These are phyloP conservation scores for Whitmania pigra DNA, from an alignment of 1,140 invertebrate species.

Conservation along the genomic window DNA sequence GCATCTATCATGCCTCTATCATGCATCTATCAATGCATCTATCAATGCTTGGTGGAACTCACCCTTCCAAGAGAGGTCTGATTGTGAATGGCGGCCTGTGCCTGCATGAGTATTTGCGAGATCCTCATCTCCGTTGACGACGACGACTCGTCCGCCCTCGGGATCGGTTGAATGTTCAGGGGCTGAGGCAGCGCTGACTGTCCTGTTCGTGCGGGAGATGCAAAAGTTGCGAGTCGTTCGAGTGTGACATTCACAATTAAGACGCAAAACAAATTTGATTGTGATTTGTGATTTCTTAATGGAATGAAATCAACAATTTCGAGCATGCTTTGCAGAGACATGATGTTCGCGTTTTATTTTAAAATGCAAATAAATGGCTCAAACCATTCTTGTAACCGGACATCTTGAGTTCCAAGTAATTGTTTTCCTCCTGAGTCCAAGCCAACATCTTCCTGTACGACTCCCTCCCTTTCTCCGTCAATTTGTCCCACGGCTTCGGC, in stretches of 20 bases:
- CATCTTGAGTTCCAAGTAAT: constrained; percentile 49
- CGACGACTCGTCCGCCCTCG: neutral
- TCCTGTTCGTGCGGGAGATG: neutral
- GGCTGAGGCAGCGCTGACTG: neutral
- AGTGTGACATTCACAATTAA: neutral
- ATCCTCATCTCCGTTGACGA: constrained; percentile 69
- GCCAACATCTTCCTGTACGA: constrained; percentile 98
- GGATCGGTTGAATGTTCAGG: neutral
- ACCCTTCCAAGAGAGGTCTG: constrained; percentile 36
- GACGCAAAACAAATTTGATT: neutral
- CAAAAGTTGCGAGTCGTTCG: neutral
- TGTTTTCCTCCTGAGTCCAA: constrained; percentile 93
- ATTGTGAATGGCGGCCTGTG: constrained; percentile 48
- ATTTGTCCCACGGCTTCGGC: constrained; percentile 96
- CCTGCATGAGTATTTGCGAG: constrained; percentile 80
- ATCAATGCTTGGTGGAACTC: constrained; percentile 26
- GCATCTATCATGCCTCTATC: no score
- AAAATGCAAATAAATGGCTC: neutral
- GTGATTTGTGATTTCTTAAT: no score
- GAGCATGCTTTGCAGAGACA: no score
- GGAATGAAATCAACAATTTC: no score
- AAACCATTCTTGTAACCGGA: constrained; percentile 4
- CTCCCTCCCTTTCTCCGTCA: constrained; percentile 96
- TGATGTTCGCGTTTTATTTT: neutral
- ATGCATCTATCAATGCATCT: no score